Base-by-base conservation (phyloP, 2,888 invertebrate species). In the Dioctria rufipes region DNA sequence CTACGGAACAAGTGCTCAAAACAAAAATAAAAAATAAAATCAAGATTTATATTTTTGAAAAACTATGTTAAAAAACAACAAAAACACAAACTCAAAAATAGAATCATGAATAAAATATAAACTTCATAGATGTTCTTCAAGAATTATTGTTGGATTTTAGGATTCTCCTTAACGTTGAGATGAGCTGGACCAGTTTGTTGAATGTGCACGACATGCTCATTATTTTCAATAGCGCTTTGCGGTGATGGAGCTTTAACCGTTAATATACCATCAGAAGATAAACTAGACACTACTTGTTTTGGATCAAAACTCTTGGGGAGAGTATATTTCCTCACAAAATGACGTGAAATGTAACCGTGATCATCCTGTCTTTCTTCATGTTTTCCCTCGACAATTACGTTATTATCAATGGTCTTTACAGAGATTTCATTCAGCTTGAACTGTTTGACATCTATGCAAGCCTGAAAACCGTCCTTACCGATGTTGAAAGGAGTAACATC, bases 211-310 rank as follows among this genome's bases (percentile, higher is more conserved):
- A 90, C 86, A 73, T 92, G 89, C 82, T 92, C 93, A 0, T 89
- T 89, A 6, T 85, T 85, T 83, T 87, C 86, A 46, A 80, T 85
- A 3, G 49, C 39, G 6, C 78, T 78, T 78, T 83, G 81, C 46
- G 84, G 83, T 40, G 88, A 87, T 0, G 95, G 95, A 0, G 94
- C 94, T 5, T 91, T 92, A 73, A 95, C 92, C 0, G 94, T 94
- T 51, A 95, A 90, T 66, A 96, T 93, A 2, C 96, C 96, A 86
- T 96, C 96, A 0, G 95, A 94, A 6, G 95, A 95, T 51, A 96
- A 89, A 3, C 93, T 93, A 80, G 96, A 95, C 79, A 92, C 91
- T 3, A 96, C 92, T 84, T 93, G 92, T 4, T 93, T 91, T 3
- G 93, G 91, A 81, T 96, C 94, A 84, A 93, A 93, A 60, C 92